phyloP scores from a whole-genome alignment of 2,888 invertebrate species.

The Calephelis perditalis region DNA sequence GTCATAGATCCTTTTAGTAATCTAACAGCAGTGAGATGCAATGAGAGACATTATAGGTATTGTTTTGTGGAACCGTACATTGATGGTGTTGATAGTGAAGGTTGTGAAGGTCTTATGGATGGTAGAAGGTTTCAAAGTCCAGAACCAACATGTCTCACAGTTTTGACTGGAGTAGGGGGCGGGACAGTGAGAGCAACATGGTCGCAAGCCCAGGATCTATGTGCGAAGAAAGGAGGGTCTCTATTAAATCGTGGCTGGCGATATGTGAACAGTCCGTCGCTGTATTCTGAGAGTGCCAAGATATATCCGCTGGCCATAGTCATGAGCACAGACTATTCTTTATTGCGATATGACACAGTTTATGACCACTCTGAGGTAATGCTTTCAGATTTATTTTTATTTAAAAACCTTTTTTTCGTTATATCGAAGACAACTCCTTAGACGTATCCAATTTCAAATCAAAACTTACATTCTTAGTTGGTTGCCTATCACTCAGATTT shows the following conservation, averaged over 20 bases:
- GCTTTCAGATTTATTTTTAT: too few relatives aligned
- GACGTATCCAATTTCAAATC: too few relatives aligned
- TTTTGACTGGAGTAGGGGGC: constrained; percentile 42
- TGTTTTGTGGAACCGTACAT: constrained; percentile 57
- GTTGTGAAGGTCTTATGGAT: constrained; percentile 43
- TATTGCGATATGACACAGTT: constrained; percentile 39
- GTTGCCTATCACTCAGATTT: too few relatives aligned
- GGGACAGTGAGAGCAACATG: constrained; percentile 59
- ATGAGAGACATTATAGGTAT: constrained; percentile 54
- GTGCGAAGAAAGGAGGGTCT: constrained; percentile 45
- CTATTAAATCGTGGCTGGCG: constrained; percentile 62
- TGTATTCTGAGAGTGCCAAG: constrained; percentile 34
- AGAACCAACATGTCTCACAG: constrained; percentile 49
- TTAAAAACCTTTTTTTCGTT: too few relatives aligned
- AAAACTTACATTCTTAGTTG: too few relatives aligned
- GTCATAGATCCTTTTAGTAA: constrained; percentile 47
- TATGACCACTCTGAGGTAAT: constrained; percentile 39
- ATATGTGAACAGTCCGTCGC: constrained; percentile 51
- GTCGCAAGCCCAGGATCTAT: constrained; percentile 51
- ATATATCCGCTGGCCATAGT: constrained; percentile 53
- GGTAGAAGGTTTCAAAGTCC: constrained; percentile 52
- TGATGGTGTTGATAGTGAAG: constrained; percentile 37
- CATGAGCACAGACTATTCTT: constrained; percentile 37
- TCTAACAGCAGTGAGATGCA: constrained; percentile 52
- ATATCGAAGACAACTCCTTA: too few relatives aligned